A percentile compares a stretch with the other conserved stretches of the same genome.
Evolutionary conservation across 2,113 vertebrate species (phyloP).

Genomic region (Edolisoma coerulescens): DNA sequence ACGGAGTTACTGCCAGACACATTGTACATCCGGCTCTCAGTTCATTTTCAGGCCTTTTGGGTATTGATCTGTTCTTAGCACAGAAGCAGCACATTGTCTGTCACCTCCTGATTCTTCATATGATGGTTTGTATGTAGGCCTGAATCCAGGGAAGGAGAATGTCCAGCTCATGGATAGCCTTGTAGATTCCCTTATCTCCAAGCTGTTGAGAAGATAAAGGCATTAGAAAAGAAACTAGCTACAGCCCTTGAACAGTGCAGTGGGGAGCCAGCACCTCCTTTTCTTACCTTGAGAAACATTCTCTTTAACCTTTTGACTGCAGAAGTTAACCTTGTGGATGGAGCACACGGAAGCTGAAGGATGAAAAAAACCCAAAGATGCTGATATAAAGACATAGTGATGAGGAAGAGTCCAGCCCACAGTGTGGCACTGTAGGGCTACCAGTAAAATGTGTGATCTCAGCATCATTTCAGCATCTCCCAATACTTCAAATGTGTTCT

Average conservation of each 20-base stretch:
- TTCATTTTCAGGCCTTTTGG: neutral
- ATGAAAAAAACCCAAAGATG: slow-evolving; percentile 6
- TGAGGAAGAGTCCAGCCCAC: neutral
- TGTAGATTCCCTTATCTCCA: slow-evolving; percentile 62
- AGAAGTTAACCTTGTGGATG: slow-evolving; percentile 52
- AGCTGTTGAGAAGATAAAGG: slow-evolving; percentile 52
- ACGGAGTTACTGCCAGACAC: rapidly evolving
- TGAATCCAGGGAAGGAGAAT: slow-evolving; percentile 75
- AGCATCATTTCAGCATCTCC: neutral
- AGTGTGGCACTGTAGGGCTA: neutral
- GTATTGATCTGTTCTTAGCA: neutral
- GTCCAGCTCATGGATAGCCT: slow-evolving; percentile 71
- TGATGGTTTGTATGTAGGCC: slow-evolving; percentile 36
- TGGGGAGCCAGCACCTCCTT: neutral
- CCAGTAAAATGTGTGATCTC: neutral
- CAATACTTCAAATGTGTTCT: neutral
- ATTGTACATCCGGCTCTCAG: rapidly evolving
- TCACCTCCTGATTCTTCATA: neutral
- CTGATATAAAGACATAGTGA: neutral
- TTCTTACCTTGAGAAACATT: slow-evolving; percentile 62
- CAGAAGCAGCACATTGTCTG: neutral
- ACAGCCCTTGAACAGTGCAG: neutral
- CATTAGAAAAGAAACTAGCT: neutral
- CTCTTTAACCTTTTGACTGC: slow-evolving; percentile 58
- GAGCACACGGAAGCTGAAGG: slow-evolving; percentile 56